These are phyloP conservation scores for Tipula helvola DNA, from an alignment of 2,888 invertebrate species.

Conservation along the genomic window DNA sequence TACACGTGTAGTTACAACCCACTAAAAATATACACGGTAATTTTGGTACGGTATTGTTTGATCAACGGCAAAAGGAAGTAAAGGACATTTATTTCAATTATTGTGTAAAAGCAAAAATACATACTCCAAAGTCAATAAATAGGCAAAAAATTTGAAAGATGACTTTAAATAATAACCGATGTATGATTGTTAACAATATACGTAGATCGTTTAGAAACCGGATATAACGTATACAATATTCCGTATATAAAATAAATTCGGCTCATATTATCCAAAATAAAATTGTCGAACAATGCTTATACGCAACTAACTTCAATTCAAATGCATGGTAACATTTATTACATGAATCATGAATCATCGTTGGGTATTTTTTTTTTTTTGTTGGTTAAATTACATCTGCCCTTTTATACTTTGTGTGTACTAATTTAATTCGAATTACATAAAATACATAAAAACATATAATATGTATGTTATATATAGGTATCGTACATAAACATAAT, in stretches of 20 bases:
- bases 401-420: neutral
- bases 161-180: neutral
- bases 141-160: neutral
- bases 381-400: neutral
- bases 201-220: neutral
- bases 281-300: neutral
- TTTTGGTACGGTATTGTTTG: neutral
- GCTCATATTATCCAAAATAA: neutral
- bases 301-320: neutral
- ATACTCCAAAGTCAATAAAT: neutral
- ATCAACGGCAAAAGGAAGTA: neutral
- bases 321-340: neutral
- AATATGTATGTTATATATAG: neutral
- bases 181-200: neutral
- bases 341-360: neutral
- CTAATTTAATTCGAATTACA: neutral
- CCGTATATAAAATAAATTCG: neutral
- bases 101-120: neutral
- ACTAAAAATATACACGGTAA: neutral
- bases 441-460: neutral
- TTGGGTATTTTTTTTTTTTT: neutral
- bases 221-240: neutral
- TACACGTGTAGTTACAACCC: slow-evolving; percentile 4
- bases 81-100: neutral
- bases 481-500: neutral